Percentiles rank a stretch among this genome's conserved stretches.
Evolutionary conservation across 2,888 invertebrate genomes (phyloP).

Genomic region (Agrochola litura): DNA sequence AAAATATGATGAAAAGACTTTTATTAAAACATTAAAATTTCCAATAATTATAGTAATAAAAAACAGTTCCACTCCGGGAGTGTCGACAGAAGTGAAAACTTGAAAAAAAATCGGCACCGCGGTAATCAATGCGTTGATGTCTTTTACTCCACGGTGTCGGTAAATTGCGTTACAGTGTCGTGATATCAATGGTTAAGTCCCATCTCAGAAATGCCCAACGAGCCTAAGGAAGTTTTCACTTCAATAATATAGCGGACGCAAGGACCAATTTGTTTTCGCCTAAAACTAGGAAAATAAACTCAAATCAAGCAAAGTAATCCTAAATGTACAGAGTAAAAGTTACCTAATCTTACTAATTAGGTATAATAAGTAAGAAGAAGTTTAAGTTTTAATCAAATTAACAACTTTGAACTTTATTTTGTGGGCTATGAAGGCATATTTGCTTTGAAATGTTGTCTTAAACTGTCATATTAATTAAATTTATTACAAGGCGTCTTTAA

Average conservation of each 20-base stretch:
- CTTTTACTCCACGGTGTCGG: too few relatives aligned
- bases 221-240: too few relatives aligned
- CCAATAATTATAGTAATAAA: not conserved
- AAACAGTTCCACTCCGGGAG: too few relatives aligned
- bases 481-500: not conserved
- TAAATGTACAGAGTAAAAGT: constrained; percentile 36
- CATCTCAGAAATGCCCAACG: too few relatives aligned
- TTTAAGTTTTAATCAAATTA: constrained; percentile 52
- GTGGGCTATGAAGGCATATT: constrained; percentile 28
- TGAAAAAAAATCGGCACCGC: too few relatives aligned
- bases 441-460: constrained; percentile 39
- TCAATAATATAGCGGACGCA: not conserved
- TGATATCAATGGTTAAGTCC: too few relatives aligned
- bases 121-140: too few relatives aligned
- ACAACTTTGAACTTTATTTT: constrained; percentile 53
- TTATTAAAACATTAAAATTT: too few relatives aligned
- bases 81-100: too few relatives aligned
- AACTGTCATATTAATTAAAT: constrained; percentile 38
- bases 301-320: constrained; percentile 28
- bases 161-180: too few relatives aligned
- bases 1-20: too few relatives aligned
- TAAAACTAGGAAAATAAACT: not conserved
- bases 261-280: constrained; percentile 6
- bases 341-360: constrained; percentile 49
- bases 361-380: constrained; percentile 40